phyloP scores from a whole-genome alignment of 2,888 invertebrate species.

The Catocala fraxini region DNA sequence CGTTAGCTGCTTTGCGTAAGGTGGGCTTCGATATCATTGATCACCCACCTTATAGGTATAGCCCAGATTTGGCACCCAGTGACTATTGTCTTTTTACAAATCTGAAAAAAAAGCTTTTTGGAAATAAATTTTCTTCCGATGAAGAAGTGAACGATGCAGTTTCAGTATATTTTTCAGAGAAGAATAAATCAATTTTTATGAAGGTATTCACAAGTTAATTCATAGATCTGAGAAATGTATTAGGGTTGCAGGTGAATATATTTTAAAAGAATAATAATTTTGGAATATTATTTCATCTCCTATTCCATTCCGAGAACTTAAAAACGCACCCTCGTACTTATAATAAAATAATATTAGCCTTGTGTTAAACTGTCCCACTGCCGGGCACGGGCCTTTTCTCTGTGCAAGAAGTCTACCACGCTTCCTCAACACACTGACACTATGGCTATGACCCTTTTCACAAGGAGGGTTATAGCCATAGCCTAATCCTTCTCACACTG shows the following conservation, averaged over 20 bases:
- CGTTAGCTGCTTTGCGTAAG: neutral
- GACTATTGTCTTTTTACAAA: neutral
- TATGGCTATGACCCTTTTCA: no score
- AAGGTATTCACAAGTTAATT: neutral
- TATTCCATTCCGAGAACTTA: neutral
- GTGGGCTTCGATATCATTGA: no score
- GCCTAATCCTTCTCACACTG: no score
- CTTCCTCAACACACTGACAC: no score
- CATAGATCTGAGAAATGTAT: neutral
- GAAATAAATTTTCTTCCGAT: no score
- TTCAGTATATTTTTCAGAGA: neutral
- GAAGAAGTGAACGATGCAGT: neutral
- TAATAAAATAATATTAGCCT: no score
- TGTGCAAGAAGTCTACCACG: no score
- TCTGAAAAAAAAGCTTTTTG: no score
- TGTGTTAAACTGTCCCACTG: no score
- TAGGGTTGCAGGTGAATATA: neutral
- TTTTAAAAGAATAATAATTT: neutral
- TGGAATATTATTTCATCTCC: neutral
- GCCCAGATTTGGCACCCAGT: neutral
- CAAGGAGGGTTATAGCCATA: no score
- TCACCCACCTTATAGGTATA: neutral
- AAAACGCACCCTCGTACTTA: constrained; percentile 3
- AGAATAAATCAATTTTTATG: neutral
- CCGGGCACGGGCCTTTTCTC: no score